Conservation (phyloP, 2,797 vertebrate species). For the Lithobates sylvaticus region DNA sequence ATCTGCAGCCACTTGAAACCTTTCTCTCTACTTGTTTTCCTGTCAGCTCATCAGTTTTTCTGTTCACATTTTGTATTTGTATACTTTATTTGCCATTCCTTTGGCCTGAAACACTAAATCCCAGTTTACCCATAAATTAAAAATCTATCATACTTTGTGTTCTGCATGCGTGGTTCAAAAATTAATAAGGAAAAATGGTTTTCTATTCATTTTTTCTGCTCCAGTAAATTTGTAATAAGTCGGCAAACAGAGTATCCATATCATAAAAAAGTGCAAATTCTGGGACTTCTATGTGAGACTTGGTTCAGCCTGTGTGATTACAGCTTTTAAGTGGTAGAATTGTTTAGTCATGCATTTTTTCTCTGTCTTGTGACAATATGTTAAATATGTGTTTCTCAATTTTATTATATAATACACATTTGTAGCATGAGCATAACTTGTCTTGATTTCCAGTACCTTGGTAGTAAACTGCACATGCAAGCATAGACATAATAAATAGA, state of each 20-base stretch:
- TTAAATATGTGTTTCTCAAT: no score
- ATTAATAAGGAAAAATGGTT: conserved; percentile 38
- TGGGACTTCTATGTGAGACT: neutral
- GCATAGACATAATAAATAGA: no score
- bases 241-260: conserved; percentile 6
- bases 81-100: conserved; percentile 32
- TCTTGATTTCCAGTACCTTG: no score
- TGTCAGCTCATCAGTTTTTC: conserved; percentile 41
- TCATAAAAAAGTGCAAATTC: neutral
- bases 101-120: conserved; percentile 35
- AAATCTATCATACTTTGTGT: conserved; percentile 42
- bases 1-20: conserved; percentile 39
- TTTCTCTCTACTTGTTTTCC: conserved; percentile 17
- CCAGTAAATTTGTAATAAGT: conserved; percentile 19
- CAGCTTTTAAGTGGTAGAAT: neutral
- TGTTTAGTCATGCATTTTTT: neutral
- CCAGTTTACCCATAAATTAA: conserved; percentile 50
- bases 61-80: conserved; percentile 41
- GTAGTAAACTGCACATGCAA: no score
- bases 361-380: no score
- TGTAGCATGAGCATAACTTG: no score
- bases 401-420: no score
- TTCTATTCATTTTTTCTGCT: conserved; percentile 36
- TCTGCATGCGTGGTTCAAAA: conserved; percentile 16
- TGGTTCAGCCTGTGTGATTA: neutral